These are phyloP conservation scores for Molossus molossus DNA, from an alignment of 2,797 vertebrate genomes.

Conservation along the genomic window DNA sequence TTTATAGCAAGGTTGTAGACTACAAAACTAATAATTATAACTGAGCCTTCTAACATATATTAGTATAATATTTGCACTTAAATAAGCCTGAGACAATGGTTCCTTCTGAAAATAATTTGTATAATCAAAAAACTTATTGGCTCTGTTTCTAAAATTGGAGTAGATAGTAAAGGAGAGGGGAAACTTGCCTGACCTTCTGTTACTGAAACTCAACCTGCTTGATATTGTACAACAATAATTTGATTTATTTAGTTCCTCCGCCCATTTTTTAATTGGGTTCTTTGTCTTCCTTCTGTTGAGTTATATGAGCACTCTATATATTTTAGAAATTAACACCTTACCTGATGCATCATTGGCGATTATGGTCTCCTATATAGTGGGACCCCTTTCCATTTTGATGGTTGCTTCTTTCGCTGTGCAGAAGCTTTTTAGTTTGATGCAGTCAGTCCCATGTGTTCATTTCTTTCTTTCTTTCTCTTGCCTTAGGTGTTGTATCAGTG, in stretches of 20 bases:
- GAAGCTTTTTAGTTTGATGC: no score
- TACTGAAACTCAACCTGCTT: conserved; percentile 43
- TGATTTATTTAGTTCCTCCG: not conserved
- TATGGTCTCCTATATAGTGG: no score
- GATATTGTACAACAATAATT: conserved; percentile 61
- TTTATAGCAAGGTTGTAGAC: conserved; percentile 32
- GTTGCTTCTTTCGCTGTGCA: no score
- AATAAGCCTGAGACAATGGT: conserved; percentile 37
- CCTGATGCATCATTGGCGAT: no score
- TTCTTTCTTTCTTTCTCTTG: no score
- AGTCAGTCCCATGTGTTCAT: no score
- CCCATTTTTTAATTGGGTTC: no score
- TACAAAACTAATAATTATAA: conserved; percentile 63
- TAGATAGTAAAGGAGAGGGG: not conserved
- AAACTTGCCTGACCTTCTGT: conserved; percentile 24
- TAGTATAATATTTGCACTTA: conserved; percentile 48
- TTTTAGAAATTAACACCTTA: no score
- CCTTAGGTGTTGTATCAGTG: no score
- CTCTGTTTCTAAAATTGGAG: conserved; percentile 57
- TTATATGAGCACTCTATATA: no score
- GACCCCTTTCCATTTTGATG: no score
- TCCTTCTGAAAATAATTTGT: conserved; percentile 52
- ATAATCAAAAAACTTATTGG: conserved; percentile 59
- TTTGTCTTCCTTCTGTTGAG: no score
- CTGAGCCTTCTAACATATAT: conserved; percentile 52